Evolutionary conservation across 2,113 vertebrate genomes (phyloP).

Genomic region (Solenodon paradoxus): DNA sequence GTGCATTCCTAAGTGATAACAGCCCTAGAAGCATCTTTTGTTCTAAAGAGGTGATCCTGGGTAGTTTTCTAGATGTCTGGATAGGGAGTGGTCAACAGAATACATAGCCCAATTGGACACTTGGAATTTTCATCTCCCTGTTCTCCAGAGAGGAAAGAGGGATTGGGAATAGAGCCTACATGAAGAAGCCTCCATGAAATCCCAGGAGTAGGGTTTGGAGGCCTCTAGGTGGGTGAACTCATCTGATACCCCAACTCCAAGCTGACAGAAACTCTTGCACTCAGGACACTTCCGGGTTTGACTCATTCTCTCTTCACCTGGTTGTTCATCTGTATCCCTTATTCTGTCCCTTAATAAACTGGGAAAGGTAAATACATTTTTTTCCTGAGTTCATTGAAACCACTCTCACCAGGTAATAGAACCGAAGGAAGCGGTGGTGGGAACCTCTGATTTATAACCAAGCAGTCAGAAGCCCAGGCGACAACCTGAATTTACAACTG

Average conservation of each 20-base stretch:
- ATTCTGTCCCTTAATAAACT: not conserved
- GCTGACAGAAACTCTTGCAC: not conserved
- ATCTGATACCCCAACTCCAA: not conserved
- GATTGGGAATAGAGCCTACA: not conserved
- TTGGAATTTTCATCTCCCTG: not conserved
- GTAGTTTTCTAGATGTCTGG: not conserved
- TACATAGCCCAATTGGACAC: not conserved
- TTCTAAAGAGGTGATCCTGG: not conserved
- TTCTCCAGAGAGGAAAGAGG: not conserved
- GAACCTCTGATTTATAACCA: not conserved
- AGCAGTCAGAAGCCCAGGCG: not conserved
- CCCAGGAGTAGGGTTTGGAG: not conserved
- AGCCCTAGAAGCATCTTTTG: not conserved
- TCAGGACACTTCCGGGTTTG: not conserved
- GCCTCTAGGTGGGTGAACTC: not conserved
- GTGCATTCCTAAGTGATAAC: not conserved
- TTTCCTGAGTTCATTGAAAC: not conserved
- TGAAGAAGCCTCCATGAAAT: not conserved
- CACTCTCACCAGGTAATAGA: not conserved
- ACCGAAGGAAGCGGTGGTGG: too few species aligned
- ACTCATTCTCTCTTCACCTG: not conserved
- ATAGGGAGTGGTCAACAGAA: not conserved
- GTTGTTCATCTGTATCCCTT: not conserved
- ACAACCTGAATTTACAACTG: not conserved
- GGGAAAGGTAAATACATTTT: not conserved